These are phyloP conservation scores for Poecilia velifera DNA, from an alignment of 2,797 vertebrate genomes.

Conservation along the genomic window DNA sequence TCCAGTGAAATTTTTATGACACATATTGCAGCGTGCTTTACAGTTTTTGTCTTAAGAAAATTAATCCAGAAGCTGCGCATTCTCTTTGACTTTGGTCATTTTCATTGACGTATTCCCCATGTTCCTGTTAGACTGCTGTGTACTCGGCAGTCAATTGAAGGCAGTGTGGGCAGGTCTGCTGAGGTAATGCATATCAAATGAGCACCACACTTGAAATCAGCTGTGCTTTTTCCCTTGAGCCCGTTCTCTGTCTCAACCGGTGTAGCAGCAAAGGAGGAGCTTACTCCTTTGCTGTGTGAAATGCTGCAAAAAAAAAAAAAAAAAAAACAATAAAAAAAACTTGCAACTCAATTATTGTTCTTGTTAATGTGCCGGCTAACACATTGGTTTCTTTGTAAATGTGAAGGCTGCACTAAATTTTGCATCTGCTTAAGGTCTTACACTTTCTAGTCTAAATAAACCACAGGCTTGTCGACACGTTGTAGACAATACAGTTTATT, in stretches of 20 bases:
- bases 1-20: not conserved
- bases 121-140: not conserved
- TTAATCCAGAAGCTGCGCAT: not conserved
- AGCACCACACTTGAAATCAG: not conserved
- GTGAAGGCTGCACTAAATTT: not conserved
- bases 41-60: not conserved
- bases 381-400: not conserved
- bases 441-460: not conserved
- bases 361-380: not conserved
- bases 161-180: not conserved
- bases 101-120: not conserved
- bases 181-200: not conserved
- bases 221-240: not conserved
- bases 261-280: not conserved
- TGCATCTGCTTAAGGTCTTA: not conserved
- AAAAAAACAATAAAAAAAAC: not conserved
- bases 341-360: not conserved
- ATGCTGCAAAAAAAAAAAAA: not conserved
- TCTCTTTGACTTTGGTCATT: not conserved
- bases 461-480: not conserved
- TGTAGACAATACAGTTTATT: not conserved
- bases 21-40: not conserved
- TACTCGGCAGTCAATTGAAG: not conserved
- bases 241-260: not conserved
- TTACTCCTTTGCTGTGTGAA: not conserved